Evolutionary conservation across 2,113 vertebrate genomes (phyloP).

Genomic region (Oncorhynchus keta): DNA sequence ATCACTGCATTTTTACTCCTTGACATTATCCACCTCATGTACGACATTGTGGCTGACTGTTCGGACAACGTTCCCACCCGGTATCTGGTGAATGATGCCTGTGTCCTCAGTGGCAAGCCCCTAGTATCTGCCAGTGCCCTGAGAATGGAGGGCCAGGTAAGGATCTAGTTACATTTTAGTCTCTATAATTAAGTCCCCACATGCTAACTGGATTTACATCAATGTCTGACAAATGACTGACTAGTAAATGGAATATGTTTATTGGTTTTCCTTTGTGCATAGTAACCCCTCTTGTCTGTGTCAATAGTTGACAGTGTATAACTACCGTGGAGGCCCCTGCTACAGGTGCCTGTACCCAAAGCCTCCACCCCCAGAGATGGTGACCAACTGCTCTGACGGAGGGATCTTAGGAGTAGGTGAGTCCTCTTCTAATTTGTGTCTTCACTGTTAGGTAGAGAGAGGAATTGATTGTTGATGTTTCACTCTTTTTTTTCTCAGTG

Average conservation of each 20-base stretch:
- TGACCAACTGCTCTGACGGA: slow-evolving; percentile 95
- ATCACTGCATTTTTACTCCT: slow-evolving; percentile 41
- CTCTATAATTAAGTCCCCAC: neutral
- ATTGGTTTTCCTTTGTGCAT: neutral
- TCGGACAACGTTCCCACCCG: slow-evolving; percentile 95
- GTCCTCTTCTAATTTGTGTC: slow-evolving; percentile 36
- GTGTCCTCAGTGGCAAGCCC: slow-evolving; percentile 85
- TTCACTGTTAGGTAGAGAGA: neutral
- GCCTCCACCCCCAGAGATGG: slow-evolving; percentile 85
- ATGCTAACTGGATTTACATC: neutral
- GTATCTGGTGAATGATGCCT: slow-evolving; percentile 94
- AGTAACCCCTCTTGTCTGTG: neutral
- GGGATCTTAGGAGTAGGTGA: slow-evolving; percentile 90
- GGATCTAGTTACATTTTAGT: neutral
- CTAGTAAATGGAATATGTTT: neutral
- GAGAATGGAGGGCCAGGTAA: slow-evolving; percentile 89
- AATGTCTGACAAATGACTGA: neutral
- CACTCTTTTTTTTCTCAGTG: slow-evolving; percentile 59
- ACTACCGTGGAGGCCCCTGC: slow-evolving; percentile 86
- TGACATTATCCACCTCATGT: slow-evolving; percentile 69
- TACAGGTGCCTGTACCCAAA: slow-evolving; percentile 91
- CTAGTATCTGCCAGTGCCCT: slow-evolving; percentile 93
- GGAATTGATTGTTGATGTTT: slow-evolving; percentile 16
- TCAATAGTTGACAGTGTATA: slow-evolving; percentile 84
- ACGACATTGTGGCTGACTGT: slow-evolving; percentile 93